A percentile compares a stretch with the other conserved stretches of the same genome.
Conservation (phyloP, 2,888 invertebrate genomes). For the Leistus spinibarbis region DNA sequence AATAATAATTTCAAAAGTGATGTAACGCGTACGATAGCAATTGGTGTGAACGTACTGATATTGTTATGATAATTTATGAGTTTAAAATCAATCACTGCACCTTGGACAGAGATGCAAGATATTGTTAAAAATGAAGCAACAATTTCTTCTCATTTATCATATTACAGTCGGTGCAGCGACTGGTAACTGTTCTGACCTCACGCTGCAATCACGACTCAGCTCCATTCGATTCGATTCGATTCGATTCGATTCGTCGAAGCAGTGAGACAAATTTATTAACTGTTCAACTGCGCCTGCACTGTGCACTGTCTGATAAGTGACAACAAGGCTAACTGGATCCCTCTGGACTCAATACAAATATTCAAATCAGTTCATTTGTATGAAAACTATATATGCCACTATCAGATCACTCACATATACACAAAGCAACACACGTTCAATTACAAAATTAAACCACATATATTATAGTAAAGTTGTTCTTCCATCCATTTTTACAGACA, state of each 20-base stretch:
- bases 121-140: not conserved
- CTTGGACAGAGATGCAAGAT: not conserved
- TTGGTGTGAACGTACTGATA: not conserved
- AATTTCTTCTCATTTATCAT: not conserved
- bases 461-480: not conserved
- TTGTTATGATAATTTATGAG: not conserved
- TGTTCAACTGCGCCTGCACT: not conserved
- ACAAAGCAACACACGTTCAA: no score
- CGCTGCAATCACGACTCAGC: not conserved
- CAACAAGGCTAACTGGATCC: constrained; percentile 29
- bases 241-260: no score
- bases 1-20: no score
- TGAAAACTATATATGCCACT: constrained; percentile 9
- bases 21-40: not conserved
- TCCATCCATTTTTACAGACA: not conserved
- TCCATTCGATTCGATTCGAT: no score
- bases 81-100: not conserved
- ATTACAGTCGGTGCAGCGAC: not conserved
- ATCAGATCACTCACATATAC: not conserved
- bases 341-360: constrained; percentile 13
- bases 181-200: not conserved
- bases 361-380: constrained; percentile 33
- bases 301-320: constrained; percentile 19
- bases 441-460: no score
- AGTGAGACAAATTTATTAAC: constrained; percentile 27